Evolutionary conservation across 2,113 vertebrate species (phyloP).

Genomic region (Synodontis membranacea): DNA sequence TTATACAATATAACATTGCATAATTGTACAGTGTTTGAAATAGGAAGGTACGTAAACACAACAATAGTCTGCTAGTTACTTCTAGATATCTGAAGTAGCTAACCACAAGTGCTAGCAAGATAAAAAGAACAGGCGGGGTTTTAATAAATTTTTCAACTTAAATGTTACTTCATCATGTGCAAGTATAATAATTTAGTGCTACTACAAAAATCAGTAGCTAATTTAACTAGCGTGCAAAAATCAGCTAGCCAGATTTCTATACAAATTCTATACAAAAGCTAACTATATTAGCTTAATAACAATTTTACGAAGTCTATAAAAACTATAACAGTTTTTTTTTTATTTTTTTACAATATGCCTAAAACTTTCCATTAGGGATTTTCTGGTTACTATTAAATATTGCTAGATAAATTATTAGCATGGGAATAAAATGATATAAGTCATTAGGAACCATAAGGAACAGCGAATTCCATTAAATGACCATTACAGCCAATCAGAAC

Average conservation of each 20-base stretch:
- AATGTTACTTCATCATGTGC: no score
- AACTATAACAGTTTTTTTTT: neutral
- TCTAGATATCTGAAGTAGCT: neutral
- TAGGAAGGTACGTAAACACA: neutral
- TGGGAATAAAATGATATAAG: neutral
- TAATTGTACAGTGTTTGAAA: no score
- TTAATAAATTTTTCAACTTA: no score
- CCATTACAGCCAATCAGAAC: neutral
- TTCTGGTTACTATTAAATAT: neutral
- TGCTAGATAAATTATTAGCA: neutral
- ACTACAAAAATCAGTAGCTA: no score
- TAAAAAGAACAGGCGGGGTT: neutral
- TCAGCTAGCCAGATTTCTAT: neutral
- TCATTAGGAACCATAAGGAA: neutral
- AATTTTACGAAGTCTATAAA: neutral
- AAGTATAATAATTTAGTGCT: no score
- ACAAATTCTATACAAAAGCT: no score
- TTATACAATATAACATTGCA: neutral
- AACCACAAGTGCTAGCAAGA: neutral
- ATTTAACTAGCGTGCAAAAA: neutral
- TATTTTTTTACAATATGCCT: no score
- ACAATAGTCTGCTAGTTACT: neutral
- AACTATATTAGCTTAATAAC: neutral
- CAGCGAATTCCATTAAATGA: neutral
- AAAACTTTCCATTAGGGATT: neutral